These are phyloP conservation scores for Teleiodes luculella DNA, from an alignment of 2,888 invertebrate genomes.

Conservation along the genomic window DNA sequence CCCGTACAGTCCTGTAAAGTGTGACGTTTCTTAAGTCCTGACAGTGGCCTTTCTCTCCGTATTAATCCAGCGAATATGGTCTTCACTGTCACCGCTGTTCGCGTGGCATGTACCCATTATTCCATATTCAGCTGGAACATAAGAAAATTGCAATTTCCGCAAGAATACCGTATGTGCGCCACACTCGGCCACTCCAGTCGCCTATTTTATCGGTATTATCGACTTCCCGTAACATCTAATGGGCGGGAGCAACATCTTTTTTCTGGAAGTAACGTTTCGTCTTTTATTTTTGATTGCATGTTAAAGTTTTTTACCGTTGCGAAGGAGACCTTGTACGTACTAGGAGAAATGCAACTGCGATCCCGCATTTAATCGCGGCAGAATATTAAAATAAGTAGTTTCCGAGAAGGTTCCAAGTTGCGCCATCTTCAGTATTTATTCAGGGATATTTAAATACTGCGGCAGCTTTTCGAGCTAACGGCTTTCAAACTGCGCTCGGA, in stretches of 20 bases:
- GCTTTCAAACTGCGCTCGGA: background rate
- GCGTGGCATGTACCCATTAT: background rate
- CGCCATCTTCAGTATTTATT: background rate
- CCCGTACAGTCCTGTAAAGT: no score
- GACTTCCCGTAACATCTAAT: background rate
- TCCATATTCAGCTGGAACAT: constrained; percentile 1
- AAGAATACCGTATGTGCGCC: background rate
- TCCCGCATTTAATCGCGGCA: background rate
- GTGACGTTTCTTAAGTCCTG: no score
- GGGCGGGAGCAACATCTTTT: background rate
- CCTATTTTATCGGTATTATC: background rate
- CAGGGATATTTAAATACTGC: constrained; percentile 1
- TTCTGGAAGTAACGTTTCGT: background rate
- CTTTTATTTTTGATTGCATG: no score
- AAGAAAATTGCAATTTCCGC: background rate
- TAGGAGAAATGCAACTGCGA: no score
- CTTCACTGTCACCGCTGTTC: background rate
- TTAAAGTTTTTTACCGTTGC: no score
- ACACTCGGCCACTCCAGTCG: background rate
- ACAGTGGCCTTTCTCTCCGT: no score
- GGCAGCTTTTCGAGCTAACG: background rate
- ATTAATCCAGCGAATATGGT: background rate
- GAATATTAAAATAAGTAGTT: constrained; percentile 1
- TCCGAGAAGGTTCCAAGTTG: background rate
- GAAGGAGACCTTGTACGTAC: no score